A percentile compares a stretch with the other conserved stretches of the same genome.
Evolutionary conservation across 2,888 invertebrate species (phyloP).

Genomic region (Drosophila tripunctata): DNA sequence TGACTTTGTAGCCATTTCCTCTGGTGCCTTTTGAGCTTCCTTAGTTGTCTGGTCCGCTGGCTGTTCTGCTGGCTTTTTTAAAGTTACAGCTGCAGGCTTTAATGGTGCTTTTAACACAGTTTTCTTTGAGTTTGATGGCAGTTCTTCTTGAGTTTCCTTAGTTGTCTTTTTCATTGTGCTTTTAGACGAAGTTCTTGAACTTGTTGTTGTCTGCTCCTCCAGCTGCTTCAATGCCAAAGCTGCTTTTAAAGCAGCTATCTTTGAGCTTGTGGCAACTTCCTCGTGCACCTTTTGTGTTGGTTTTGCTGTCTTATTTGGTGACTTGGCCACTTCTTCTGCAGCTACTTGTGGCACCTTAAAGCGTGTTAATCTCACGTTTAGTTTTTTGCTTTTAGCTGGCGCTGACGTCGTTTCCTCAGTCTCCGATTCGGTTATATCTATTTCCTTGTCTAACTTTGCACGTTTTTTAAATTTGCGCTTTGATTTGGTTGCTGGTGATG

Average conservation of each 20-base stretch:
- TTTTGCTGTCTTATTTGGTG: neutral
- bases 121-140: neutral
- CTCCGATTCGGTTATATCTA: slow-evolving; percentile 49
- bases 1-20: neutral
- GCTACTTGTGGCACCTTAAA: neutral
- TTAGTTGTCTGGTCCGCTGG: neutral
- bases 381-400: neutral
- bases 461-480: slow-evolving; percentile 39
- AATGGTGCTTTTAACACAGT: neutral
- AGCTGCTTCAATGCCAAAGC: too few relatives aligned
- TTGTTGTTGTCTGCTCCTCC: too few relatives aligned
- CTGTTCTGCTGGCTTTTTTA: neutral
- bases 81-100: neutral
- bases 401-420: slow-evolving; percentile 14
- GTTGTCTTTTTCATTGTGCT: too few relatives aligned
- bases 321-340: neutral
- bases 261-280: neutral
- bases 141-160: too few relatives aligned
- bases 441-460: neutral
- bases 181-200: too few relatives aligned
- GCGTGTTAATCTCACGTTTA: slow-evolving; percentile 23
- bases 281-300: neutral
- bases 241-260: neutral
- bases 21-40: neutral
- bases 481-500: slow-evolving; percentile 4